A percentile compares a stretch with the other conserved stretches of the same genome.
phyloP scores from a whole-genome alignment of 2,888 invertebrate species.

The Agrilus biguttatus region DNA sequence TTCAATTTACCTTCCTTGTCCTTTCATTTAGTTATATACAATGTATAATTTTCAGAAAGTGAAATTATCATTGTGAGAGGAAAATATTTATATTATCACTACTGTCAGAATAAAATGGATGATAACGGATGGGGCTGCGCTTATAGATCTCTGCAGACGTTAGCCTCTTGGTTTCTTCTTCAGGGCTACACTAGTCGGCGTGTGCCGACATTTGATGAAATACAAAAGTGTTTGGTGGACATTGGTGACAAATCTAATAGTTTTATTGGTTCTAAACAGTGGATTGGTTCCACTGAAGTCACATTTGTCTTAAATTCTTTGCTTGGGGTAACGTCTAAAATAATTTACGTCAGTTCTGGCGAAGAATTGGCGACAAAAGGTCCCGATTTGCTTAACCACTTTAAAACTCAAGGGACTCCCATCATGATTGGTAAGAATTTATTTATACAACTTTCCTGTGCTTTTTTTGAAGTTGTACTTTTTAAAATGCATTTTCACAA shows the following conservation, averaged over 20 bases:
- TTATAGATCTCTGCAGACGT: slow-evolving; percentile 91
- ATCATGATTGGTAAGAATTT: slow-evolving; percentile 84
- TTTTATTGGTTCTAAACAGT: slow-evolving; percentile 83
- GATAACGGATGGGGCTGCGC: slow-evolving; percentile 97
- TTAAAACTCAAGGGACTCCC: slow-evolving; percentile 84
- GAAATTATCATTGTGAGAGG: slow-evolving; percentile 57
- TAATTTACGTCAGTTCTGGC: slow-evolving; percentile 75
- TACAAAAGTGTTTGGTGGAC: slow-evolving; percentile 84
- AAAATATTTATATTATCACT: slow-evolving; percentile 88
- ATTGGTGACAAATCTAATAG: slow-evolving; percentile 82
- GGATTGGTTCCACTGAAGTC: slow-evolving; percentile 98
- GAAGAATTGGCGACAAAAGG: slow-evolving; percentile 66
- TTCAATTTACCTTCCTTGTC: background rate
- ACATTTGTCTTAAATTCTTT: slow-evolving; percentile 79
- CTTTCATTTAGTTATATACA: slow-evolving; percentile 3
- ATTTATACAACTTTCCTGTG: too few species aligned
- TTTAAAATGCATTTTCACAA: too few species aligned
- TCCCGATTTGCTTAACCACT: slow-evolving; percentile 77
- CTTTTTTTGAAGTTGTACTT: too few species aligned
- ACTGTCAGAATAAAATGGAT: slow-evolving; percentile 86
- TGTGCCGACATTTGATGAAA: slow-evolving; percentile 69
- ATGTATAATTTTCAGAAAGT: slow-evolving; percentile 27
- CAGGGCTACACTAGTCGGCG: slow-evolving; percentile 67
- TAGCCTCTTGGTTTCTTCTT: slow-evolving; percentile 84
- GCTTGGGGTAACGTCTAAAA: slow-evolving; percentile 60